Evolutionary conservation across 2,113 vertebrate species (phyloP), one percentile per base, ranked within the genome.

Genomic region (Erythrocercus mccallii): DNA sequence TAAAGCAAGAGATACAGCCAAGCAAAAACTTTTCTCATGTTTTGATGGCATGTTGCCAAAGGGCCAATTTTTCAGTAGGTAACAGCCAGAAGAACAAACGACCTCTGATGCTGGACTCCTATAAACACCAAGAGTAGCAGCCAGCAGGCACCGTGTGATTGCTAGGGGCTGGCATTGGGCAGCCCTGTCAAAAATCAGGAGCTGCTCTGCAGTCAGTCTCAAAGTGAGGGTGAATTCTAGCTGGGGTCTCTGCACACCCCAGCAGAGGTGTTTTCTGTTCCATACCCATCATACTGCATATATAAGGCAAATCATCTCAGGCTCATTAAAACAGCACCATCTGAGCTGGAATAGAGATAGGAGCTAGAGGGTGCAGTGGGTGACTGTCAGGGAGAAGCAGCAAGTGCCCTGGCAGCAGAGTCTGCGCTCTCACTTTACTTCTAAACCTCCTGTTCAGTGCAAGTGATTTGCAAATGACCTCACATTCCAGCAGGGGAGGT

Each of bases 401-500:
- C 8, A 48, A 88, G 83, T 5, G 11, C 28, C 17, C 78, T 86
- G 81, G 35, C 42, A 77, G 31, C 68, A 92, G 86, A 95, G 23
- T 33, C 57, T 57, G 21, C 0, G 0, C 10, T 8, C 37, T 80
- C 21, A 31, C 51, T 84, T 92, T 23, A 13, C 70, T 77, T 81
- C 77, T 72, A 38, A 66, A 66, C n/a, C 72, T 70, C 30, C 27
- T 9, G 38, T 62, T 87, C 88, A 57, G 50, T 81, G 61, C 45
- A 81, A 86, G 77, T 51, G 30, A 69, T 33, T 53, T 79, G 48
- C 17, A 72, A 57, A 81, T 27, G 18, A 31, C 25, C 25, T 88
- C 50, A 33, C 0, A 1, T 44, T 88, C 42, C 0, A 0, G 17
- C 30, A 72, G 57, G 35, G 33, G 37, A 58, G 4, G 14, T 81